These are phyloP conservation scores for Trichomalopsis sarcophagae DNA, from an alignment of 1,140 invertebrate species.

Conservation along the genomic window DNA sequence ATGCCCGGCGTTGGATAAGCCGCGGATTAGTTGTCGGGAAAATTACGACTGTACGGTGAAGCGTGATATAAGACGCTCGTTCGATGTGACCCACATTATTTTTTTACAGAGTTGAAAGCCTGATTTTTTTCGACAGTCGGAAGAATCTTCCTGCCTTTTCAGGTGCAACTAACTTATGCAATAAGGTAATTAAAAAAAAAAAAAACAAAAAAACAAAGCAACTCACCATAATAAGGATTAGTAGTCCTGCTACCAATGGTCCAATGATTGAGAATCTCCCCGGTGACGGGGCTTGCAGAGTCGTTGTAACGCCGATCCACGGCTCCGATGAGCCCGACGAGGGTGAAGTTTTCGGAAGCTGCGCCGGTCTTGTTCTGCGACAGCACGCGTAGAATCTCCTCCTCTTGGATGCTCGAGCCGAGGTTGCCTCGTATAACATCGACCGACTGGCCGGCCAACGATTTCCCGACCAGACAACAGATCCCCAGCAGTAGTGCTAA, in stretches of 20 bases:
- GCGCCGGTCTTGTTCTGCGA: constrained; percentile 58
- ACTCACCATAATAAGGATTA: constrained; percentile 62
- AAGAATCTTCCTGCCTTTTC: too few species aligned
- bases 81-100: neutral
- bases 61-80: neutral
- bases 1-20: neutral
- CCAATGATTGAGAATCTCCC: constrained; percentile 36
- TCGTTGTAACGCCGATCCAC: constrained; percentile 41
- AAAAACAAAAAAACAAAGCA: neutral
- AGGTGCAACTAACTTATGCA: too few species aligned
- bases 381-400: constrained; percentile 61
- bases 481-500: neutral
- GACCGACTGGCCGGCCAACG: constrained; percentile 53
- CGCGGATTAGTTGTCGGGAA: neutral
- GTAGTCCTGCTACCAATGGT: constrained; percentile 25
- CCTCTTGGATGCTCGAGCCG: constrained; percentile 54
- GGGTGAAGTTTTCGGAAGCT: constrained; percentile 59
- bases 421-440: constrained; percentile 35
- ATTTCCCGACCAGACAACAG: constrained; percentile 24
- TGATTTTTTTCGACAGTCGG: too few species aligned
- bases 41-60: neutral
- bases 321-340: constrained; percentile 56
- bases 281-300: neutral
- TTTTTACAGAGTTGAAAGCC: neutral
- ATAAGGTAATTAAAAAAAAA: too few species aligned